Conservation (phyloP, 2,888 invertebrate genomes). For the Megastigmus dorsalis region DNA sequence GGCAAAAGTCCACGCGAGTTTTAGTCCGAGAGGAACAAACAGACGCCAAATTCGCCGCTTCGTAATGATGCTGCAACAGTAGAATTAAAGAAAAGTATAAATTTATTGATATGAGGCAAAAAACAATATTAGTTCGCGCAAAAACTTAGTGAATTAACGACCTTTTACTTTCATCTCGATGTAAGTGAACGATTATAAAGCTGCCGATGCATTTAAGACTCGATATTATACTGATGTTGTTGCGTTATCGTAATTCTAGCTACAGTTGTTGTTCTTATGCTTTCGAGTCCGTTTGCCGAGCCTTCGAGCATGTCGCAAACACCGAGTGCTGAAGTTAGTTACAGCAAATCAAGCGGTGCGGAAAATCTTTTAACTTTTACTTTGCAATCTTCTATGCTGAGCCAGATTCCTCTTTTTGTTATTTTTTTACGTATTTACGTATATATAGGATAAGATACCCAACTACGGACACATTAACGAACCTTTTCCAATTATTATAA, state of each 20-base stretch:
- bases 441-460: neutral
- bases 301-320: constrained; percentile 14
- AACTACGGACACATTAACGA: neutral
- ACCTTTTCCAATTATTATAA: too few relatives aligned
- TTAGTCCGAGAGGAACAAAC: neutral
- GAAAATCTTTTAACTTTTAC: neutral
- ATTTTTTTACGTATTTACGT: neutral
- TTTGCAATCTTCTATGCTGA: neutral
- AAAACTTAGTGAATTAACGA: neutral
- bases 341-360: neutral
- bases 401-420: neutral
- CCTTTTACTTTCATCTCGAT: constrained; percentile 1
- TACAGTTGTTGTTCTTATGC: neutral
- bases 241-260: too few relatives aligned
- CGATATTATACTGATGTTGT: too few relatives aligned
- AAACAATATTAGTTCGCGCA: neutral
- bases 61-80: too few relatives aligned
- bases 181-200: constrained; percentile 14
- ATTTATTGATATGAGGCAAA: neutral
- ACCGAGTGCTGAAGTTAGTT: neutral
- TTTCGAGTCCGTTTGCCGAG: constrained; percentile 9
- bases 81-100: neutral
- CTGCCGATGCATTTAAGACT: neutral
- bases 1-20: too few relatives aligned
- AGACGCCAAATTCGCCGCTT: too few relatives aligned